Evolutionary conservation across 2,113 vertebrate genomes (phyloP), one percentile per base, ranked within the genome.

Genomic region (Chaetorhynchus papuensis): DNA sequence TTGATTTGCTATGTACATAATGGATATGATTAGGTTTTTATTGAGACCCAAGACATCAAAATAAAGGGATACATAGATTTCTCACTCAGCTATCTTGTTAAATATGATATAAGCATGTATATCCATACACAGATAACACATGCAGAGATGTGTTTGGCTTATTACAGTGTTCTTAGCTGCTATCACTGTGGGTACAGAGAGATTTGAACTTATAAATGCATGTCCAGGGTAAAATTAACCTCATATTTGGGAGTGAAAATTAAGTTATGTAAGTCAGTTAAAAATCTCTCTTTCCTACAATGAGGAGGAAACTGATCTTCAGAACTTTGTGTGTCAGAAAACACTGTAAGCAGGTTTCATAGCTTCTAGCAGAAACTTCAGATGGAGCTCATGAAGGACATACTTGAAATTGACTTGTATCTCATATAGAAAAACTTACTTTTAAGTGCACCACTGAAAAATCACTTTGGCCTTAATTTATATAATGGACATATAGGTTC

Each of bases 1-100:
- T 78, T 92, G 89, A 95, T 95, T 79, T 92, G 68, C 63, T 89
- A 70, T 93, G 78, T 82, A 84, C 64, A 82, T 92, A 95, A 92
- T 94, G 69, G 77, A 89, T 94, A 75, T 10, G 72, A 96, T 94
- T 87, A 95, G 30, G 44, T 95, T 94, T 97, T 94, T 94, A 88
- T 75, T 89, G 94, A 92, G 76, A 89, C 30, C 44, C 56, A 89
- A 80, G 83, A 82, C 86, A 92, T 93, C 64, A 94, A 87, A 68
- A 84, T 91, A 91, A 94, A 90, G 24, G 17, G 49, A 87, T 92
- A 78, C 64, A 75, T 63, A 92, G 68, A 81, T 92, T 95, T 90
- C 68, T 77, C 41, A 75, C 70, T 78, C 64, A 87, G 20, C 20
- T 68, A 33, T 87, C 77, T 71, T 89, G 44, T 83, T 89, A 89